phyloP scores from a whole-genome alignment of 2,797 vertebrate genomes.

The Rhabdophis nuchalis region DNA sequence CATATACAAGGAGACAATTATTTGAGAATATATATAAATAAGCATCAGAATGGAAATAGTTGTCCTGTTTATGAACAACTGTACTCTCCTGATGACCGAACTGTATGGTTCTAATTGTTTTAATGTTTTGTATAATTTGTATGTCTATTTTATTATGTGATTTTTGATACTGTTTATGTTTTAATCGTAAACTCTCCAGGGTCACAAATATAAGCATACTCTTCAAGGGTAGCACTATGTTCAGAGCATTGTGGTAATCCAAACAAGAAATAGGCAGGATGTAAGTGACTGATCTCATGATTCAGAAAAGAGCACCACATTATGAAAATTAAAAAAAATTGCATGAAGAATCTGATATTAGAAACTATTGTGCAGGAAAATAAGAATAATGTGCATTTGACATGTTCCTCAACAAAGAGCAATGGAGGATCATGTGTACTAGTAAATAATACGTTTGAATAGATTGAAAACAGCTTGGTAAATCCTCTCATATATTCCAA shows the following conservation, averaged over 20 bases:
- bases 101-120: background rate
- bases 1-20: background rate
- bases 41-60: background rate
- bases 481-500: background rate
- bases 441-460: background rate
- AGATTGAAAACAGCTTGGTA: background rate
- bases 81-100: background rate
- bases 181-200: background rate
- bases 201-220: background rate
- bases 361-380: background rate
- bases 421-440: background rate
- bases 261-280: background rate
- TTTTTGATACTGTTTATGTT: background rate
- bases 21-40: background rate
- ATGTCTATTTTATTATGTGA: background rate
- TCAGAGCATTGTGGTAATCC: background rate
- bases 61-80: background rate
- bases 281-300: background rate
- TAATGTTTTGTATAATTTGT: background rate
- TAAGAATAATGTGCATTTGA: background rate
- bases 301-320: background rate
- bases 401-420: background rate
- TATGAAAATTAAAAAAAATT: background rate
- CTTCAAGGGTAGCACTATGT: background rate
- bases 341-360: background rate